Base-by-base conservation (phyloP, 2,113 vertebrate species). In the Upupa epops region DNA sequence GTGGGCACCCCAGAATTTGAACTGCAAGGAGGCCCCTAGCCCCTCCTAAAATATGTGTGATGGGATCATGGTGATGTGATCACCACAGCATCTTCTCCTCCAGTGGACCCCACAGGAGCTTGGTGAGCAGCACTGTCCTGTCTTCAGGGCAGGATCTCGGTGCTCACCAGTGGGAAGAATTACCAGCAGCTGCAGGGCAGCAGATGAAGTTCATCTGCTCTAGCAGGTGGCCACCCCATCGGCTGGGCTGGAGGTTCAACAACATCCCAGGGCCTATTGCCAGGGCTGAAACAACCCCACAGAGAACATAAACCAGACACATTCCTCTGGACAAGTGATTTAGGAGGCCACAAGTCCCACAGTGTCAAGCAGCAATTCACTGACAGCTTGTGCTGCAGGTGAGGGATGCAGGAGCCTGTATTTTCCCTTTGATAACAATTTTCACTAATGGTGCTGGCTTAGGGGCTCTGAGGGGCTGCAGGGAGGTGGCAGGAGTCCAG, bases 401-500 rank as follows among this genome's bases (percentile, higher is more conserved):
- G 83, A 72, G 72, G 86, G 74, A 63, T 84, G 74, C 68, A 0
- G 2, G 40, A 84, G 81, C 49, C 78, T 61, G 32, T 25, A 20
- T 52, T 89, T 72, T 70, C 46, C 29, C 40, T 76, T 58, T 73
- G 56, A 4, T 52, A 93, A 90, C 72, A 86, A 56, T 80, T 95
- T 80, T 79, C 74, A 65, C 59, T 95, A 66, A 94, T 37, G 54
- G 83, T 90, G 66, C 86, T 94, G 92, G 87, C 92, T 84, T 3
- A 0, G 66, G 84, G 82, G 49, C 63, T 71, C 5, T 0, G 81
- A 48, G 49, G 68, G 85, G 69, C 46, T 83, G 82, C 72, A 83
- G 82, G 83, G 75, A 89, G 60, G 54, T 93, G 94, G 94, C 93
- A 86, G 77, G 45, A 12, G 49, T 63, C 78, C 92, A 92, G 74